These are phyloP conservation scores for Enteromius paludinosus DNA, from an alignment of 2,797 vertebrate genomes.

Conservation along the genomic window DNA sequence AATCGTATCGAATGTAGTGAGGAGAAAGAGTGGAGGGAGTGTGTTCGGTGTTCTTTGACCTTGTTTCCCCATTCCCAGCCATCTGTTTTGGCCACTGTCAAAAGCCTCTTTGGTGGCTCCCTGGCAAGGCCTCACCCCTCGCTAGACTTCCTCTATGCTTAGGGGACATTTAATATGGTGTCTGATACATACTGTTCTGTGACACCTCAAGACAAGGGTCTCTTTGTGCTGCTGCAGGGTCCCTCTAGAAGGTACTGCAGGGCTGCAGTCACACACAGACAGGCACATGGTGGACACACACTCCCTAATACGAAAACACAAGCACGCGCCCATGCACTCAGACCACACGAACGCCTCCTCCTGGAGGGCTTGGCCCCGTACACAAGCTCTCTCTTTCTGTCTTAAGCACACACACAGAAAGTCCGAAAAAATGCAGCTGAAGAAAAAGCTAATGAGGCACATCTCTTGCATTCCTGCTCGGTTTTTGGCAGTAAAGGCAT, in stretches of 20 bases:
- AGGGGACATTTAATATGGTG: conserved; percentile 79
- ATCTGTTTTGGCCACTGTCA: conserved; percentile 76
- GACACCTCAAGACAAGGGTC: conserved; percentile 79
- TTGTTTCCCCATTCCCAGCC: conserved; percentile 69
- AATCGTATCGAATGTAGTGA: conserved; percentile 71
- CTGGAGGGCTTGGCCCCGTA: conserved; percentile 31
- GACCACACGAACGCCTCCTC: background rate
- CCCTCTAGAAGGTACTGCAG: conserved; percentile 70
- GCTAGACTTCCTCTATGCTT: conserved; percentile 73
- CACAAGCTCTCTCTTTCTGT: conserved; percentile 24
- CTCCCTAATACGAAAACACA: conserved; percentile 36
- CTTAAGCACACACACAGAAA: conserved; percentile 29
- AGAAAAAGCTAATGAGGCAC: conserved; percentile 74
- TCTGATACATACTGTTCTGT: conserved; percentile 76
- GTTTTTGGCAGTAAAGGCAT: conserved; percentile 37
- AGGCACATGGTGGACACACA: conserved; percentile 47
- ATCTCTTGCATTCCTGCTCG: conserved; percentile 55
- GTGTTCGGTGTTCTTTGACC: conserved; percentile 68
- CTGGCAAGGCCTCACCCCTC: conserved; percentile 70
- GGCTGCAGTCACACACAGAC: conserved; percentile 61
- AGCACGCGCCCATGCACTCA: conserved; percentile 43
- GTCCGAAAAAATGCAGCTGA: conserved; percentile 73
- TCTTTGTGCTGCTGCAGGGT: conserved; percentile 68
- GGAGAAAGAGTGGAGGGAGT: conserved; percentile 60
- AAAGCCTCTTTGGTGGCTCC: conserved; percentile 74